A percentile compares a stretch with the other conserved stretches of the same genome.
phyloP scores from a whole-genome alignment of 2,797 vertebrate genomes.

The Syndactyla subalaris region DNA sequence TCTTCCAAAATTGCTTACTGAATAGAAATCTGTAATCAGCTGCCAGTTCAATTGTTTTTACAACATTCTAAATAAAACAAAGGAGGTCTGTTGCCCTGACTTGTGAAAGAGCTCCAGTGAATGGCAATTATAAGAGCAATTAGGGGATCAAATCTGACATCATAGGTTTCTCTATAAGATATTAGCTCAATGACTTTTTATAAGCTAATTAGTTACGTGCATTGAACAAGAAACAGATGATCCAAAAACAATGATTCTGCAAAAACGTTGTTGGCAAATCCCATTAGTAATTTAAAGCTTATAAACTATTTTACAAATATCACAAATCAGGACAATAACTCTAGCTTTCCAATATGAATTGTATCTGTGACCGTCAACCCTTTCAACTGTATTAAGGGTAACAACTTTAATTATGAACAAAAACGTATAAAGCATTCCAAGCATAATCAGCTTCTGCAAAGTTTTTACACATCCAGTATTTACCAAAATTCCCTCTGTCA shows the following conservation, averaged over 20 bases:
- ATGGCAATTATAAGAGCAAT: slow-evolving; percentile 14
- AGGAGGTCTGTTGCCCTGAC: background rate
- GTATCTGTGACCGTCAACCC: background rate
- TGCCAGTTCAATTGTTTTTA: background rate
- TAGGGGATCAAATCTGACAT: background rate
- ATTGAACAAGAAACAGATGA: background rate
- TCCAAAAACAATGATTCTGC: background rate
- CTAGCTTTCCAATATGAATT: background rate
- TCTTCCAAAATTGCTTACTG: slow-evolving; percentile 8
- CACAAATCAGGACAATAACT: background rate
- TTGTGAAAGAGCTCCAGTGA: background rate
- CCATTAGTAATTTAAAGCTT: background rate
- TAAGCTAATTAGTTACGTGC: background rate
- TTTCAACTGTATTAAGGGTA: background rate
- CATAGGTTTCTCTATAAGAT: background rate
- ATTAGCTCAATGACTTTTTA: background rate
- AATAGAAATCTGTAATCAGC: background rate
- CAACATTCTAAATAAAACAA: background rate
- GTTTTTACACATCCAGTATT: background rate
- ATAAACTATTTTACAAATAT: background rate
- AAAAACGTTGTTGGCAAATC: background rate
- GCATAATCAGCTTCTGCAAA: background rate
- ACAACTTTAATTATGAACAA: background rate
- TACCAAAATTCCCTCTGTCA: background rate
- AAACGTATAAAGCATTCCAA: background rate